phyloP scores from a whole-genome alignment of 2,888 invertebrate genomes.

The Bembecia ichneumoniformis region DNA sequence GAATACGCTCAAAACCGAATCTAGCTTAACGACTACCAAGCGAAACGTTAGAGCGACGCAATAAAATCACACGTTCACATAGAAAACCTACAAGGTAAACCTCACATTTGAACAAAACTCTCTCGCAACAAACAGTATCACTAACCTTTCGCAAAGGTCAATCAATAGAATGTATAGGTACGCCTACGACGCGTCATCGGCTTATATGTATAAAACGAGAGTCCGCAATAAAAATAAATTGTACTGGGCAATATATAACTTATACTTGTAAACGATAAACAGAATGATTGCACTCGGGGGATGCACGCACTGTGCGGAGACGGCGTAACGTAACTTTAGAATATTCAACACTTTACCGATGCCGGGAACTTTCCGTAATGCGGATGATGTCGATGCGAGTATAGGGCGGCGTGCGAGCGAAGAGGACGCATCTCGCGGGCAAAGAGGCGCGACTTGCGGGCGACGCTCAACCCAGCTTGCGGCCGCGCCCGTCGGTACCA shows the following conservation, averaged over 20 bases:
- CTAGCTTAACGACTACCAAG: conserved; percentile 66
- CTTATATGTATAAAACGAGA: conserved; percentile 48
- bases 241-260: conserved; percentile 53
- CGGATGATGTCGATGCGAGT: conserved; percentile 48
- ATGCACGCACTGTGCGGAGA: conserved; percentile 32
- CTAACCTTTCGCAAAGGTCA: conserved; percentile 71
- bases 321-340: conserved; percentile 51
- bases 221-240: conserved; percentile 40
- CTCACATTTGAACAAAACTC: conserved; percentile 45
- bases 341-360: conserved; percentile 63
- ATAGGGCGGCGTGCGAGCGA: too few species aligned
- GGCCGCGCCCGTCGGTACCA: conserved; percentile 24
- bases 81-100: conserved; percentile 41
- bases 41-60: conserved; percentile 45
- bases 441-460: too few species aligned
- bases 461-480: conserved; percentile 2
- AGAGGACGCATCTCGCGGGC: conserved; percentile 13
- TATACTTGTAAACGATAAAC: conserved; percentile 36
- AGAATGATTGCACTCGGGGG: conserved; percentile 45
- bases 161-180: conserved; percentile 71
- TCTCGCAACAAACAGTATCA: conserved; percentile 63
- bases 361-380: conserved; percentile 35
- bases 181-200: conserved; percentile 57
- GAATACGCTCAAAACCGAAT: conserved; percentile 50
- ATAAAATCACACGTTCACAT: conserved; percentile 62